Evolutionary conservation across 1,140 invertebrate species (phyloP).

Genomic region (Hirudo medicinalis): DNA sequence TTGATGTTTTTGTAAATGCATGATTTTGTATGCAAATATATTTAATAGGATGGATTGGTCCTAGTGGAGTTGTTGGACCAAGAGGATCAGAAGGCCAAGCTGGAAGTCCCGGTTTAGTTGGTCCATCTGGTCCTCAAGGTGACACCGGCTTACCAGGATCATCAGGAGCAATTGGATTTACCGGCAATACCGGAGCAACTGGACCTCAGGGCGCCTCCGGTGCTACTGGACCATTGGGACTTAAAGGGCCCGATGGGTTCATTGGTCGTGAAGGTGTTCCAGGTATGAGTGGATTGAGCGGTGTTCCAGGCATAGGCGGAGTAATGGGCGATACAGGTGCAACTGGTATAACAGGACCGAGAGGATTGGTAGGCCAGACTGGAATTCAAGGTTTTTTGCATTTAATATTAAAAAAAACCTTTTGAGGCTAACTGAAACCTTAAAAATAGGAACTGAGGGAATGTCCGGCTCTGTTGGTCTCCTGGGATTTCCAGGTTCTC

Average conservation of each 20-base stretch:
- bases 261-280: conserved; percentile 8
- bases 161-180: not conserved
- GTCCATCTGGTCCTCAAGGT: not conserved
- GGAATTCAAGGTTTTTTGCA: not conserved
- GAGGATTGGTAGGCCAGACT: conserved; percentile 6
- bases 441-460: conserved; percentile 3
- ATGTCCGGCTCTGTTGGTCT: conserved; percentile 14
- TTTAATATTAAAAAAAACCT: no score
- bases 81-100: not conserved
- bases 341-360: conserved; percentile 17
- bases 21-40: no score
- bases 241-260: not conserved
- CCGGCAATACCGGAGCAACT: conserved; percentile 7
- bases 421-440: no score
- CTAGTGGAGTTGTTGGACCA: not conserved
- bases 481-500: conserved; percentile 5
- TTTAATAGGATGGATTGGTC: not conserved
- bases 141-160: not conserved
- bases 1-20: no score
- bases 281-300: conserved; percentile 15
- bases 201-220: not conserved
- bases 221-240: not conserved
- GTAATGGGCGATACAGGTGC: conserved; percentile 16
- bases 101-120: not conserved
- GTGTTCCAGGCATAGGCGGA: conserved; percentile 11